Conservation (phyloP, 2,888 invertebrate species). For the Formica aserva region DNA sequence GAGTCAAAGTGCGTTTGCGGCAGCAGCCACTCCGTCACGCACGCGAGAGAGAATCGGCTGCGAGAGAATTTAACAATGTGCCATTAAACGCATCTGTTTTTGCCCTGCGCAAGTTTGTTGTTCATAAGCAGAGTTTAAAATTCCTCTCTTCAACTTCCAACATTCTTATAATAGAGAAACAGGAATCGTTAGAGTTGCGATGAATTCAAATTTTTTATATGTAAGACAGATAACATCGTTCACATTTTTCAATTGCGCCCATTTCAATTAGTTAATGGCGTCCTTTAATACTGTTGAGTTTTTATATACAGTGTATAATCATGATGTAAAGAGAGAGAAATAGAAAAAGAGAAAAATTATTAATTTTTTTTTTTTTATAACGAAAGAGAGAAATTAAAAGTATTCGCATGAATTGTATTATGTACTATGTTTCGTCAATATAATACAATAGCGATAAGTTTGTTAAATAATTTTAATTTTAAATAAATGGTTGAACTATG, state of each 20-base stretch:
- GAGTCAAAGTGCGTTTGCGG: slow-evolving; percentile 54
- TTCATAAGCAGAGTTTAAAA: not conserved
- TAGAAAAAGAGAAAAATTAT: not conserved
- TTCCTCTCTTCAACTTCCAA: not conserved
- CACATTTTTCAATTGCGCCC: not conserved
- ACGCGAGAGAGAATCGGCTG: slow-evolving; percentile 54
- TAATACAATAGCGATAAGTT: too few relatives aligned
- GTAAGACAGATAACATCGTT: not conserved
- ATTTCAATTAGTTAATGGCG: not conserved
- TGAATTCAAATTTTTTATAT: not conserved
- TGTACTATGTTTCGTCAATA: too few relatives aligned
- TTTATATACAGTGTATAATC: not conserved
- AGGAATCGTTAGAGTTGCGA: not conserved
- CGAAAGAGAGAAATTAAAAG: not conserved
- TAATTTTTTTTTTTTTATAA: not conserved
- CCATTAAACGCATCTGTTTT: slow-evolving; percentile 69
- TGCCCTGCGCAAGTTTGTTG: slow-evolving; percentile 15
- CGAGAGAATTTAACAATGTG: slow-evolving; percentile 60
- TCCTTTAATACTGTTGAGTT: not conserved
- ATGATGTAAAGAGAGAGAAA: not conserved
- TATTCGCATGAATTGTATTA: too few relatives aligned
- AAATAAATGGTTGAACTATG: too few relatives aligned
- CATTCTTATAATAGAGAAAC: not conserved
- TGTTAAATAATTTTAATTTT: too few relatives aligned
- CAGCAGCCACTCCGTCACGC: slow-evolving; percentile 60